Evolutionary conservation across 2,888 invertebrate genomes (phyloP), one percentile per base, ranked within the genome.

Genomic region (Pomacea canaliculata): DNA sequence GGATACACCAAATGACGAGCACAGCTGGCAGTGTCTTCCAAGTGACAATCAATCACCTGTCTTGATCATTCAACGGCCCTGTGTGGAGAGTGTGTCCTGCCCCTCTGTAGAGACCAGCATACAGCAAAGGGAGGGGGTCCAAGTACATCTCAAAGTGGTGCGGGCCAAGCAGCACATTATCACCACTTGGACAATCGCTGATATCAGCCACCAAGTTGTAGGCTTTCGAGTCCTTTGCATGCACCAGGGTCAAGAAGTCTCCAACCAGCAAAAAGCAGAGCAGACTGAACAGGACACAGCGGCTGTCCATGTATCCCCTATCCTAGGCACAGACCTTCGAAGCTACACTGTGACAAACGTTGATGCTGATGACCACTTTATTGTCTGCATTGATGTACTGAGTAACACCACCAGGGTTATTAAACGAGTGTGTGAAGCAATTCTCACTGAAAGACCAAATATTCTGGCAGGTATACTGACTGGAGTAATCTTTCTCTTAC

Each of bases 371-470:
- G n/a, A 70, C n/a, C 19, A 2, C 19, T 70, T 49, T 51, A 70
- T 49, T 3, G 70, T 70, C n/a, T 70, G 70, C 49, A 49, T 70
- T 9, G 70, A 70, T n/a, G 70, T 70, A n/a, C 51, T 70, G 56
- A 48, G 51, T 19, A 70, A 70, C 23, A 19, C 16, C 10, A 70
- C 56, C 12, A 9, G 8, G 8, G 51, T 70, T 19, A n/a, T 70
- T 46, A 70, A 70, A 27, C 70, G 70, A 19, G 70, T 70, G 70
- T 70, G 70, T 56, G n/a, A 70, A 49, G n/a, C 70, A 18, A 49
- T 70, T 12, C 48, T 19, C 8, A 27, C 48, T 12, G 70, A 48
- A 49, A 48, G 12, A 19, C 56, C 70, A 18, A 70, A 49, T 51
- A 48, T 51, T 12, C 12, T 70, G 51, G 70, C 49, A 51, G 70